A percentile compares a stretch with the other conserved stretches of the same genome.
Conservation (phyloP, 2,113 vertebrate genomes). For the Chaetodon auriga region DNA sequence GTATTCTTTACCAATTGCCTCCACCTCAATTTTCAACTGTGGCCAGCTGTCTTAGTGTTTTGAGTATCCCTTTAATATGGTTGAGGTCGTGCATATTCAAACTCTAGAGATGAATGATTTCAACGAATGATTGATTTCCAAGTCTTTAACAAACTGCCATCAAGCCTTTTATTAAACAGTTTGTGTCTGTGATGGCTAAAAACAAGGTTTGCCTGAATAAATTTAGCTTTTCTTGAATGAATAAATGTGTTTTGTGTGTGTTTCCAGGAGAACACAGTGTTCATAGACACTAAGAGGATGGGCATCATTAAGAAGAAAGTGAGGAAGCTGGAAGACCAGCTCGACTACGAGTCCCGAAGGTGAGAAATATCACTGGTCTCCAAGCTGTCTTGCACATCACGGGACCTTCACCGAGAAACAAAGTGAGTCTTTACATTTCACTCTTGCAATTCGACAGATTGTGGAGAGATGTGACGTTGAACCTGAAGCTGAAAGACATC, state of each 20-base stretch:
- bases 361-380: slow-evolving; percentile 76
- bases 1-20: no score
- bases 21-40: no score
- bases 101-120: no score
- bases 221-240: no score
- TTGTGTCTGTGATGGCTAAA: no score
- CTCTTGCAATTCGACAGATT: slow-evolving; percentile 81
- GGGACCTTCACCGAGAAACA: neutral
- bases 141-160: no score
- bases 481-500: slow-evolving; percentile 96
- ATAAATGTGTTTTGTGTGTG: neutral
- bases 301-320: slow-evolving; percentile 98
- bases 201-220: no score
- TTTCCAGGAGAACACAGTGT: slow-evolving; percentile 91
- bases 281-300: slow-evolving; percentile 98
- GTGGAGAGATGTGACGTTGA: slow-evolving; percentile 97
- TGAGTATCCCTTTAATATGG: no score
- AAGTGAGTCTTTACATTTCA: neutral
- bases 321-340: slow-evolving; percentile 96
- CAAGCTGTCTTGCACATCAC: neutral
- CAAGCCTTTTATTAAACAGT: no score
- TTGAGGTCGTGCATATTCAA: no score
- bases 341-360: slow-evolving; percentile 95
- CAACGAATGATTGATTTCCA: no score
- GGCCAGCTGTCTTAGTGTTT: no score